Evolutionary conservation across 2,113 vertebrate genomes (phyloP).

Genomic region (Dromiciops gliroides): DNA sequence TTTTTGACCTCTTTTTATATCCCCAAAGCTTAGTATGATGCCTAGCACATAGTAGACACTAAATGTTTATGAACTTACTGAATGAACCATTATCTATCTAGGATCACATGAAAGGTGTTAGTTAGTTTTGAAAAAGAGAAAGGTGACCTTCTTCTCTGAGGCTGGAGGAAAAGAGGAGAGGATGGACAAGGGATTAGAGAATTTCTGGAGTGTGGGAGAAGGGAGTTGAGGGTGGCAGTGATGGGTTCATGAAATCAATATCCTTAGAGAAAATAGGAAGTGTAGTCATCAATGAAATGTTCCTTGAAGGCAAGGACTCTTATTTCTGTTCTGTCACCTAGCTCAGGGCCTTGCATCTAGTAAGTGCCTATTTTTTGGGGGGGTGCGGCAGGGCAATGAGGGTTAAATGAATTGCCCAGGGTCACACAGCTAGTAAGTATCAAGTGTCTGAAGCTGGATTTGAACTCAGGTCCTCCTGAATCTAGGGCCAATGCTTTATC

Average conservation of each 20-base stretch:
- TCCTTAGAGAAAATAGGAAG: not conserved
- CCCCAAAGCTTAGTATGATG: not conserved
- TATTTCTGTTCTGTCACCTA: not conserved
- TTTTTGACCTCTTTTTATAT: not conserved
- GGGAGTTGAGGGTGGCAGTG: not conserved
- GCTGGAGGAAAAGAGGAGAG: not conserved
- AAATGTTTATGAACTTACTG: not conserved
- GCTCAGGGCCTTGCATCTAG: not conserved
- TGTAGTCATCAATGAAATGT: not conserved
- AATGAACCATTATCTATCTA: not conserved
- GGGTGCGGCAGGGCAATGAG: too few species aligned
- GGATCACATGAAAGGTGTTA: not conserved
- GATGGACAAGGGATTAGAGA: not conserved
- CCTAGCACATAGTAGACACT: not conserved
- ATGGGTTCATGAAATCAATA: not conserved
- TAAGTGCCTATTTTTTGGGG: too few species aligned
- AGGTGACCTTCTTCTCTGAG: not conserved
- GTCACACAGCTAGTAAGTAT: too few species aligned
- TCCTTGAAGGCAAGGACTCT: not conserved
- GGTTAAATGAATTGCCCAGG: too few species aligned
- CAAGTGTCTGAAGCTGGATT: too few species aligned
- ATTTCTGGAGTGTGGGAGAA: not conserved
- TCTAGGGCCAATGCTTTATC: too few species aligned
- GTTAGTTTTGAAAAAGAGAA: not conserved
- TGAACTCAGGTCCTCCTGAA: too few species aligned